These are phyloP conservation scores for Philaenus spumarius DNA, from an alignment of 1,140 invertebrate species.

Conservation along the genomic window DNA sequence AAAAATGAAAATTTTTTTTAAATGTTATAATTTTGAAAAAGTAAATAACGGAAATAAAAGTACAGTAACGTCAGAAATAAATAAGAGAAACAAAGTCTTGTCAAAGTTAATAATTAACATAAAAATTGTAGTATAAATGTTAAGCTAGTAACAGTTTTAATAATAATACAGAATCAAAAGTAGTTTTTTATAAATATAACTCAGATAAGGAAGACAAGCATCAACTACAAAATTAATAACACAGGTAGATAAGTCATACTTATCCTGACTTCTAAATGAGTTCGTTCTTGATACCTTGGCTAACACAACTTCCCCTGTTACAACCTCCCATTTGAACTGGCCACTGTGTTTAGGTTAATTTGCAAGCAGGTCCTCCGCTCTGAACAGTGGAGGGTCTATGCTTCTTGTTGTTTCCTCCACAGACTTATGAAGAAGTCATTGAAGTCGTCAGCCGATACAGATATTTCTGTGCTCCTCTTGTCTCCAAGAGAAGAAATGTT, in stretches of 20 bases:
- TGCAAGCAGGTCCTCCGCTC: not conserved
- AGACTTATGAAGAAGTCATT: conserved; percentile 4
- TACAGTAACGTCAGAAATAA: too few species aligned
- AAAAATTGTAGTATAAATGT: too few species aligned
- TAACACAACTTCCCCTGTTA: not conserved
- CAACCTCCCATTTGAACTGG: not conserved
- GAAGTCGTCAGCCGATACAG: not conserved
- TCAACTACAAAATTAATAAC: not conserved
- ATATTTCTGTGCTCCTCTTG: not conserved
- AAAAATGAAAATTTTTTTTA: too few species aligned
- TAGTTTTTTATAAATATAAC: too few species aligned
- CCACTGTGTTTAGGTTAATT: not conserved
- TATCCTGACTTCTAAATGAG: not conserved
- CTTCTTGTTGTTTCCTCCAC: not conserved
- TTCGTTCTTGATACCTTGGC: not conserved
- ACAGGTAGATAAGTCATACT: not conserved
- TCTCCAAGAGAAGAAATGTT: not conserved
- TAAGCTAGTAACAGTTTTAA: too few species aligned
- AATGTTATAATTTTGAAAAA: too few species aligned
- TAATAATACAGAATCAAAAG: too few species aligned
- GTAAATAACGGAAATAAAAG: too few species aligned
- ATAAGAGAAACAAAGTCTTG: too few species aligned
- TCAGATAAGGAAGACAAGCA: too few species aligned
- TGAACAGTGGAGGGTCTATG: not conserved
- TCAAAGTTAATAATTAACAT: too few species aligned